Evolutionary conservation across 64 coral and sea anemone species (phyloP).

Genomic region (Acropora yongei): DNA sequence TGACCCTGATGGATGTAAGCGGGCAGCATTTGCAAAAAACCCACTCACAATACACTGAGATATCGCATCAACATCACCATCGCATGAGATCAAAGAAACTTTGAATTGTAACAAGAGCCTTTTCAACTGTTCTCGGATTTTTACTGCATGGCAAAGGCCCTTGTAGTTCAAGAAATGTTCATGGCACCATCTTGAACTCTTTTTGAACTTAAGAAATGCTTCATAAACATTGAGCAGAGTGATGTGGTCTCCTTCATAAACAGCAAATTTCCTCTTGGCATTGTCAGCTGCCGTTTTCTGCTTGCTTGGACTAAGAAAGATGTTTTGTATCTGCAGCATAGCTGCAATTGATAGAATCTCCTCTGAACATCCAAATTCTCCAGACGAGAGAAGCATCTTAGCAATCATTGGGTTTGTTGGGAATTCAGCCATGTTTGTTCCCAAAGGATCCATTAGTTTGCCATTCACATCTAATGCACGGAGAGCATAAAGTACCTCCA

Average conservation of each 20-base stretch:
- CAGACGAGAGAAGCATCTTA: constrained; percentile 95
- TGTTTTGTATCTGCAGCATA: constrained; percentile 95
- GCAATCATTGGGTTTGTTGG: constrained; percentile 96
- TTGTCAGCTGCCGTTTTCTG: constrained; percentile 88
- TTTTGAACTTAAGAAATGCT: constrained; percentile 89
- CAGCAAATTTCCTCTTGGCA: constrained; percentile 84
- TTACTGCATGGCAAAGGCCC: constrained; percentile 93
- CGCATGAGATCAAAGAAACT: constrained; percentile 78
- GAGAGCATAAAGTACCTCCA: constrained; percentile 94
- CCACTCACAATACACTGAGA: constrained; percentile 88
- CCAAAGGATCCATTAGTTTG: constrained; percentile 78
- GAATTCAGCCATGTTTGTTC: constrained; percentile 94
- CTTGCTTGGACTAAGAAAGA: constrained; percentile 89
- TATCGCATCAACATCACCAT: constrained; percentile 76
- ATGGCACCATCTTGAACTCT: constrained; percentile 96
- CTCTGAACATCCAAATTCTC: constrained; percentile 94
- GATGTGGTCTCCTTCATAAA: constrained; percentile 97
- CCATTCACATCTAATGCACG: constrained; percentile 91
- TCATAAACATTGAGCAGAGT: constrained; percentile 86
- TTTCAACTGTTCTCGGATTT: constrained; percentile 95
- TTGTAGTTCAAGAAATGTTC: constrained; percentile 96
- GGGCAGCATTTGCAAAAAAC: constrained; percentile 94
- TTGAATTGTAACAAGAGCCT: constrained; percentile 89
- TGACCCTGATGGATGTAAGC: constrained; percentile 80
- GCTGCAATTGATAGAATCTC: constrained; percentile 95